Base-by-base conservation (phyloP, 2,113 vertebrate species). In the Terrapene triunguis region DNA sequence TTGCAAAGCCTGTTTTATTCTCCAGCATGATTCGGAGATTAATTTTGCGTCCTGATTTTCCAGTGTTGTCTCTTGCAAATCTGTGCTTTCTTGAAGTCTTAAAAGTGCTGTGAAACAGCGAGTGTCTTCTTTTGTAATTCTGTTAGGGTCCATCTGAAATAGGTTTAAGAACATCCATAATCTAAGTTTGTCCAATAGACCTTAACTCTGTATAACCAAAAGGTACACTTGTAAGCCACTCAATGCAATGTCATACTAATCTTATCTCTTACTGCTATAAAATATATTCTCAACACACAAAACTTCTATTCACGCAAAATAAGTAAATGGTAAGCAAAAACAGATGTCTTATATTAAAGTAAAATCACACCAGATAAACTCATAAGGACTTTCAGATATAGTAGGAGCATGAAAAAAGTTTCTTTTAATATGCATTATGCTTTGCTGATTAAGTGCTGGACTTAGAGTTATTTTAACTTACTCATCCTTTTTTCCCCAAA, bases 101-200 rank as follows among this genome's bases (percentile, higher is more conserved):
- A 98, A 96, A 94, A 98, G 98, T 79, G 98, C 98, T 82, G 97
- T 98, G 89, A 98, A 97, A 95, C 98, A 99, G 80, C 97, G 97
- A 47, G 97, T 95, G 0, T 98, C 97, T 51, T 98, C 98, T 96
- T 98, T 98, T 54, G 98, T 98, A 97, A 99, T 97, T 95, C 98
- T 98, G 47, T 98, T 97, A 93, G 98, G 98, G 82, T 98, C 98
- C 98, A 98, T 98, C 98, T 99, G 94, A 94, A 96, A 95, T 7
- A 95, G 86, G 47, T 44, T 72, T 8, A 88, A 96, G 62, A 27
- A 92, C 19, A 91, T 93, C 1, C 38, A 95, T 17, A 54, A n/a
- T 78, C 44, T 90, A 80, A 42, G 5, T 74, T 81, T 74, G 65
- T 51, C 8, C 51, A 90, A 44, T 6, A 78, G 10, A 59, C 8